Evolutionary conservation across 2,797 vertebrate species (phyloP).

Genomic region (Mormyrus hasselquistii): DNA sequence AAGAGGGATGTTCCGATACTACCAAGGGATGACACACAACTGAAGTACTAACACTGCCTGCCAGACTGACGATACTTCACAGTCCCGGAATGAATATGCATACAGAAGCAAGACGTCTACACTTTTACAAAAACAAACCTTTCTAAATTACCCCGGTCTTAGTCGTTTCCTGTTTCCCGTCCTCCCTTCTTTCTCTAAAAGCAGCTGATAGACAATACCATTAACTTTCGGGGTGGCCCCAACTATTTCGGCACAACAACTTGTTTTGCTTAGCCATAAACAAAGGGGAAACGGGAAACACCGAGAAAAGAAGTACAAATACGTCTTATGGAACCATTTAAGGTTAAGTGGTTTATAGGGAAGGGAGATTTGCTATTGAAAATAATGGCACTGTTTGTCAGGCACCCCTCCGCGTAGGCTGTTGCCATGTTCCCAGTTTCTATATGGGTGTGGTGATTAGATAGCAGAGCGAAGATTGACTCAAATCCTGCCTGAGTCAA

Average conservation of each 20-base stretch:
- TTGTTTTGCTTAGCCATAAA: not conserved
- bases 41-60: not conserved
- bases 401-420: conserved; percentile 52
- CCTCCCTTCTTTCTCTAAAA: conserved; percentile 58
- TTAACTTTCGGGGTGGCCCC: conserved; percentile 37
- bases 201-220: conserved; percentile 60
- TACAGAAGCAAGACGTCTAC: not conserved
- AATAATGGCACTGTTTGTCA: not conserved
- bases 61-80: not conserved
- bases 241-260: not conserved
- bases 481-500: conserved; percentile 43
- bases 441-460: conserved; percentile 76
- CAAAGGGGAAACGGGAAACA: not conserved
- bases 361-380: not conserved
- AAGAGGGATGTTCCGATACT: not conserved
- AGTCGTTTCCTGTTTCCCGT: conserved; percentile 61
- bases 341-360: not conserved
- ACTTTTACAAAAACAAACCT: not conserved
- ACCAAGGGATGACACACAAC: not conserved
- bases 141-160: not conserved
- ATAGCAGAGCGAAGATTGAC: conserved; percentile 57
- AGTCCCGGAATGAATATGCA: not conserved
- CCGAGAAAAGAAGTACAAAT: not conserved
- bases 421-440: conserved; percentile 73
- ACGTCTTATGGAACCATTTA: not conserved